Percentiles rank a stretch among this genome's conserved stretches.
These are phyloP conservation scores for Oscheius sp. DNA, from an alignment of 2,888 invertebrate genomes.

Conservation along the genomic window DNA sequence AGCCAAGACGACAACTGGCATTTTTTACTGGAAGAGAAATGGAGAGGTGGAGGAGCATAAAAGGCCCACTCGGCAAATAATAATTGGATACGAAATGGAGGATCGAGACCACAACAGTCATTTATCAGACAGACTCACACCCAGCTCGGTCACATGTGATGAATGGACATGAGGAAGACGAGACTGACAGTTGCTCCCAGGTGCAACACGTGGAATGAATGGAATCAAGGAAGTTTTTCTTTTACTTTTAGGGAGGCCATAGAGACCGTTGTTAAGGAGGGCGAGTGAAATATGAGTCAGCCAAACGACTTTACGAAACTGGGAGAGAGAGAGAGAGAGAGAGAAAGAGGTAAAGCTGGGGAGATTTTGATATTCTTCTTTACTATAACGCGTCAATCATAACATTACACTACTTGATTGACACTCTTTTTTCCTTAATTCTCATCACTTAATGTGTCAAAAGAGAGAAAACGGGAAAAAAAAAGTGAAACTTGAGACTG, in stretches of 20 bases:
- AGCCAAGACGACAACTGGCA: constrained; percentile 1
- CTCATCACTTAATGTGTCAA: too few species aligned
- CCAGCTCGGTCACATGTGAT: constrained; percentile 7
- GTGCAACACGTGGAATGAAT: constrained; percentile 18
- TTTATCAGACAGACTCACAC: constrained; percentile 16
- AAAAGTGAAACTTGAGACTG: background rate
- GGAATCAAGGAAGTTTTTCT: background rate
- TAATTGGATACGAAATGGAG: too few species aligned
- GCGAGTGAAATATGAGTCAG: too few species aligned
- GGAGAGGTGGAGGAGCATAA: background rate
- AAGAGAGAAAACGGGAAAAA: too few species aligned
- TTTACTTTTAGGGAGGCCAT: too few species aligned
- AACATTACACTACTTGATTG: too few species aligned
- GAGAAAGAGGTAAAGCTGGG: background rate
- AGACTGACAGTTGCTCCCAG: constrained; percentile 4
- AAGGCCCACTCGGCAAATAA: background rate
- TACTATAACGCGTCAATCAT: too few species aligned
- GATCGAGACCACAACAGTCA: background rate
- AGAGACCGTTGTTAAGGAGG: too few species aligned
- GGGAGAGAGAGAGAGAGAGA: background rate
- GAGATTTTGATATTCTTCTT: too few species aligned
- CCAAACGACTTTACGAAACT: background rate
- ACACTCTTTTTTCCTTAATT: too few species aligned
- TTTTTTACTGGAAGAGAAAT: background rate
- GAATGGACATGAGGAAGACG: background rate